Evolutionary conservation across 1,140 invertebrate genomes (phyloP), one percentile per base, ranked within the genome.

Genomic region (Temnothorax curvispinosus): DNA sequence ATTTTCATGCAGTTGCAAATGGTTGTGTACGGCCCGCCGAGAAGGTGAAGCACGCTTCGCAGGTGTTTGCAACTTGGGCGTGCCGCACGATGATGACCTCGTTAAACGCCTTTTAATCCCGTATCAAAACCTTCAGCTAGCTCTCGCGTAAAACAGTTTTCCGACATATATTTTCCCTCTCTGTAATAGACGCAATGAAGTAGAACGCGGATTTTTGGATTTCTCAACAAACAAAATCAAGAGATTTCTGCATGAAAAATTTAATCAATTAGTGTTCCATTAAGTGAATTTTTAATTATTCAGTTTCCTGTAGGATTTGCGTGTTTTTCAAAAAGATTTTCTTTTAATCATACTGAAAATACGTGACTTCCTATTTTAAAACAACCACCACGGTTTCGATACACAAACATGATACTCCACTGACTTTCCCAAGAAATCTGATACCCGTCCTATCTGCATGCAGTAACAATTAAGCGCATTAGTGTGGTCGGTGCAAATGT

Each of bases 381-480:
- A 58, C 15, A 47, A 72, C 0, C 41, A 1, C 0, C 27, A 52
- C 27, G 44, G 38, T 41, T 78, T 13, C n/a, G 15, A 41, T 50
- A 74, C 11, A 47, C 11, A 38, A 71, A 60, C 52, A 21, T n/a
- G 67, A 75, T 18, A 74, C 18, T 84, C 8, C 18, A 32, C 11
- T 44, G 44, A 13, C 27, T 84, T 50, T 32, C 18, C 38, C 41
- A 84, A 84, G 80, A 75, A 60, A 84, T 75, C 69, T 74, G 80
- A 84, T 84, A 74, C 3, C 54, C 41, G 7, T 47, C 35, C 52
- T 47, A 62, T 38, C 27, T 47, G 18, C 56, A 54, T 67, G 77
- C 65, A 50, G 80, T 56, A 67, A 90, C 74, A 90, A 90, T 90
- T 89, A 90, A 89, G 78, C 60, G 74, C 85, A 90, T 90, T 87